Evolutionary conservation across 1,140 invertebrate genomes (phyloP), one percentile per base, ranked within the genome.

Genomic region (Bombus superbus): DNA sequence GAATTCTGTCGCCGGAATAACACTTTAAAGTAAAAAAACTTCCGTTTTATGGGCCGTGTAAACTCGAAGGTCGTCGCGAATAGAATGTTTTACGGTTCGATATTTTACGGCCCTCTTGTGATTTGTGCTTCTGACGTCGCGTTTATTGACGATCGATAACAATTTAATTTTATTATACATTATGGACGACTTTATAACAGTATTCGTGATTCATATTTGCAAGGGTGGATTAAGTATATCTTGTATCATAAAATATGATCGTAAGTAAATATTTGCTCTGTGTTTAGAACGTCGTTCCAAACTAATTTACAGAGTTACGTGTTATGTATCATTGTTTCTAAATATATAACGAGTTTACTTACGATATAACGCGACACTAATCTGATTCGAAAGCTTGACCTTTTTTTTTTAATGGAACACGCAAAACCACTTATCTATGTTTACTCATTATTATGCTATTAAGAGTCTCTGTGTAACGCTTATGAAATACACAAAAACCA

Each of bases 401-500:
- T 53, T 15, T 40, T 10, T 28, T 11, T 5, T 2, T 25, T 2
- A 28, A n/a, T n/a, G 11, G 40, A 15, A 8, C 69, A 42, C 28
- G 2, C 28, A 28, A 40, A 10, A 69, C 18, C 68, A 15, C 3
- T 11, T 72, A 68, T 22, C 22, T 6, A 35, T 38, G 15, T 3
- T 38, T 25, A 10, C 18, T 38, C 68, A 2, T 71, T 40, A 28
- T 40, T 25, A 13, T 11, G 10, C 3, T 25, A 13, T 15, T 18
- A 18, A 15, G 11, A 72, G 9, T 73, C 13, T 32, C n/a, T 5
- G 15, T 22, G 8, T 11, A 59, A 6, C 13, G 35, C 38, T 59
- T 40, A 59, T n/a, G 40, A 86, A 44, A 44, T 73, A 59, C 44
- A 25, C 57, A 69, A 38, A 40, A 87, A 44, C n/a, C 1, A 18